Evolutionary conservation across 2,888 invertebrate genomes (phyloP).

Genomic region (Chloroclystis v-ata): DNA sequence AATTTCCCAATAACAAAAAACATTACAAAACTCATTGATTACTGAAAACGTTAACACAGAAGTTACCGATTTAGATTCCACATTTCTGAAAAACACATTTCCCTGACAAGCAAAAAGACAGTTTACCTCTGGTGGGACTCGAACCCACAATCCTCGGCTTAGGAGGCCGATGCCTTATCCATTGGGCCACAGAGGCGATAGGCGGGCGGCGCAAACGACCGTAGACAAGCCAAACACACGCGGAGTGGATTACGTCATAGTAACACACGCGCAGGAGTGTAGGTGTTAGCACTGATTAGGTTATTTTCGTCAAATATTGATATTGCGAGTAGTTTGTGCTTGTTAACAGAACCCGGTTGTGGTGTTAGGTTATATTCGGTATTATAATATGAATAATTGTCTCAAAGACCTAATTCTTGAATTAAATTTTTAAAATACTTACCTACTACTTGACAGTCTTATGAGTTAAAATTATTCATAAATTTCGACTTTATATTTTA

Average conservation of each 20-base stretch:
- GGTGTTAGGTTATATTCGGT: background rate
- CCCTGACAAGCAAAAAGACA: constrained; percentile 42
- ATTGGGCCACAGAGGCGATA: constrained; percentile 90
- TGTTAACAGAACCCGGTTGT: background rate
- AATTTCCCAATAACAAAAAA: too few species aligned
- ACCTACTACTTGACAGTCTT: too few species aligned
- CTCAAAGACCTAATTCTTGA: too few species aligned
- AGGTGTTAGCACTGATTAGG: constrained; percentile 40
- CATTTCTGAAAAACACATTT: constrained; percentile 3
- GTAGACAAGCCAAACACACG: constrained; percentile 30
- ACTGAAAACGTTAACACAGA: too few species aligned
- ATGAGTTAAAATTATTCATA: too few species aligned
- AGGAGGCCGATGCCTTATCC: constrained; percentile 92
- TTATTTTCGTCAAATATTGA: constrained; percentile 28
- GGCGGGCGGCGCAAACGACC: constrained; percentile 90
- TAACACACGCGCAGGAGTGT: constrained; percentile 34
- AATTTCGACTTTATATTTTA: too few species aligned
- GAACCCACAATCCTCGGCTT: constrained; percentile 91
- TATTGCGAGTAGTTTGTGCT: background rate
- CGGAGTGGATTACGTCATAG: constrained; percentile 48
- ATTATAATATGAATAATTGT: too few species aligned
- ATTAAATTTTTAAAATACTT: too few species aligned
- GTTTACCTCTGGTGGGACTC: constrained; percentile 90
- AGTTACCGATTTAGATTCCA: too few species aligned
- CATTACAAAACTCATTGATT: too few species aligned